Evolutionary conservation across 2,888 invertebrate species (phyloP), one percentile per base, ranked within the genome.

Genomic region (Agriopis marginaria): DNA sequence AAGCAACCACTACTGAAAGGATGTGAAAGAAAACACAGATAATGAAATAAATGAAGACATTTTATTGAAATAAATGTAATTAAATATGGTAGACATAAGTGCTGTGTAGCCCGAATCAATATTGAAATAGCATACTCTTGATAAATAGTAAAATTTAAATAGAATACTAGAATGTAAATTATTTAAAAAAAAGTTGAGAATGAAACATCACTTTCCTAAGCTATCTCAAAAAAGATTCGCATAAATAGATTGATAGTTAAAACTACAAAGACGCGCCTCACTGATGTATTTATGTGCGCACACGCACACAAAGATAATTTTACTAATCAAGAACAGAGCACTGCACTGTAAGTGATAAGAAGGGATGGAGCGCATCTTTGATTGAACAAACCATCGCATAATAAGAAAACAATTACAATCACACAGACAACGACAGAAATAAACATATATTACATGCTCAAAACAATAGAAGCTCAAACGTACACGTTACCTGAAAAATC

Each of bases 401-500:
- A 71, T 59, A 62, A 63, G 61, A 64, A 68, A 55, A 63, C 39
- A 23, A 61, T 56, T 64, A 68, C 49, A 72, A 70, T 64, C 74
- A 74, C 75, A 74, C 69, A 68, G 42, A 71, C 59, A 65, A 69
- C 58, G 68, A 75, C 62, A 71, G 23, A 71, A 69, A 67, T 63
- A 69, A 79, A 73, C 61, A 50, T n/a, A 14, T 7, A 49, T 50
- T 60, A 78, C 79, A 81, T 81, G 79, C 83, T 76, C 72, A 76
- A 74, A 74, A 68, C 63, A 73, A 14, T 53, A 77, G 80, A 86
- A 79, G 79, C 74, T 72, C 76, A 82, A 77, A 86, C 69, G 73
- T 75, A 81, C 78, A 83, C 77, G 65, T 67, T 96, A 96, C 96
- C 96, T 96, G 96, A 96, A 83, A 96, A 95, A 83, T 96, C 96